Conservation (phyloP, 2,113 vertebrate species). For the Scolopax mira region DNA sequence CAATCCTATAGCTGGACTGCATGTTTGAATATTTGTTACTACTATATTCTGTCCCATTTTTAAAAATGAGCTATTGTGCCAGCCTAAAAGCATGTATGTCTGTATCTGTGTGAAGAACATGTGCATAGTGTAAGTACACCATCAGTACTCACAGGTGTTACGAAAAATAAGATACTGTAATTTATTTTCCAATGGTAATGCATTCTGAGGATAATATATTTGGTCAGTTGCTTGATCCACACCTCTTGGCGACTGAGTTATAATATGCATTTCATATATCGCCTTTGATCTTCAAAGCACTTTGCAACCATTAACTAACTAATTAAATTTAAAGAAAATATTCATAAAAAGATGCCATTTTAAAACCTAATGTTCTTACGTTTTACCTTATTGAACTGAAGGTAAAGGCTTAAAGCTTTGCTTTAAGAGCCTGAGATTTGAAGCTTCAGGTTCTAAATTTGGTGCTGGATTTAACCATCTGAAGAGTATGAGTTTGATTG, state of each 20-base stretch:
- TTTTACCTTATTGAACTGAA: neutral
- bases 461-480: slow-evolving; percentile 27
- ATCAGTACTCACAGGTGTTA: neutral
- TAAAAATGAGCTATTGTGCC: neutral
- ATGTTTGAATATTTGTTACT: neutral
- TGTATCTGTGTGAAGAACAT: neutral
- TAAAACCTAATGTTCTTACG: neutral
- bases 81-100: neutral
- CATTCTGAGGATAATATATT: neutral
- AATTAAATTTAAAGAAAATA: neutral
- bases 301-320: neutral
- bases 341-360: neutral
- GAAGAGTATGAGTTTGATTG: slow-evolving; percentile 27
- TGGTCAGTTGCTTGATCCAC: neutral
- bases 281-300: neutral
- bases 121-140: neutral
- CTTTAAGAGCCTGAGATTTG: neutral
- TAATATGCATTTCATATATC: neutral
- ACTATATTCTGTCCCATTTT: neutral
- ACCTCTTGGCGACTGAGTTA: neutral
- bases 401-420: neutral
- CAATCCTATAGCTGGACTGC: neutral
- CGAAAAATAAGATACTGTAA: neutral
- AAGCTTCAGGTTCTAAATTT: slow-evolving; percentile 25
- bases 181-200: neutral